A percentile compares a stretch with the other conserved stretches of the same genome.
Conservation (phyloP, 2,113 vertebrate genomes). For the Dromas ardeola region DNA sequence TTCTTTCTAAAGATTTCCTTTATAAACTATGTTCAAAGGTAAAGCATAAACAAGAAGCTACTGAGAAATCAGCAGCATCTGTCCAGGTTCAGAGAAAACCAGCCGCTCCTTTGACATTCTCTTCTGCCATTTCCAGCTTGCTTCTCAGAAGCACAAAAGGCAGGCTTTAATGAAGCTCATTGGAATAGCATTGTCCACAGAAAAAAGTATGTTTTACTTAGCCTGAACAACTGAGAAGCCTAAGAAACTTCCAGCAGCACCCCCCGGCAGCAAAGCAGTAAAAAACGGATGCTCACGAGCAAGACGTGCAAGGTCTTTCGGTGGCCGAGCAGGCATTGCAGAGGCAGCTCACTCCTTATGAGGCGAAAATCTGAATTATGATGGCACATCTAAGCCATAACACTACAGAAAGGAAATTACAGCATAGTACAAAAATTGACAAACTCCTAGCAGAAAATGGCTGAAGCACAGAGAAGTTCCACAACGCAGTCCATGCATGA, state of each 20-base stretch:
- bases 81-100: not conserved
- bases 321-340: not conserved
- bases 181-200: not conserved
- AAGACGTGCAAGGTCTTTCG: not conserved
- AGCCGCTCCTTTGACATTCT: not conserved
- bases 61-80: not conserved
- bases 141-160: not conserved
- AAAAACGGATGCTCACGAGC: not conserved
- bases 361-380: not conserved
- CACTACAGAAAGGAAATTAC: not conserved
- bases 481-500: not conserved
- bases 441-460: not conserved
- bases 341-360: not conserved
- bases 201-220: not conserved
- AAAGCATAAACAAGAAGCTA: not conserved
- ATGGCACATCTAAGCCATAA: not conserved
- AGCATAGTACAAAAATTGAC: not conserved
- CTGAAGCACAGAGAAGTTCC: not conserved
- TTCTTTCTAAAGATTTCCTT: not conserved
- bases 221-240: not conserved
- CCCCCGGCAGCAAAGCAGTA: not conserved
- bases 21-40: not conserved
- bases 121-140: not conserved
- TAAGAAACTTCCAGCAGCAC: not conserved
- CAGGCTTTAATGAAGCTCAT: not conserved